These are phyloP conservation scores for Linnaemya vulpina DNA, from an alignment of 2,888 invertebrate genomes.

Conservation along the genomic window DNA sequence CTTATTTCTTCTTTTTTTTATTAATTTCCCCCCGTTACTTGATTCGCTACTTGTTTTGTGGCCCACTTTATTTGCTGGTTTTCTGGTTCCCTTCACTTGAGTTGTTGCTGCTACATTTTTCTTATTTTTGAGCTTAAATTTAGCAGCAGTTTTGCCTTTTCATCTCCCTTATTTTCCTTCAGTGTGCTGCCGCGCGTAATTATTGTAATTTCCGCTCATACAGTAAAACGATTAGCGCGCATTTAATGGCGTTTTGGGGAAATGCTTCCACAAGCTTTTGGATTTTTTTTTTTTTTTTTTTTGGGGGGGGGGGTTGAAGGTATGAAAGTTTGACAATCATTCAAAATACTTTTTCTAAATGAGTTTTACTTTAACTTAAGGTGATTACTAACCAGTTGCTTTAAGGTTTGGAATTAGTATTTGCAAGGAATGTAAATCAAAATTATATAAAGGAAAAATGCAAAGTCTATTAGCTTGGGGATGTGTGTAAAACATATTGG, in stretches of 20 bases:
- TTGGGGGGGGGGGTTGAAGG: too few species aligned
- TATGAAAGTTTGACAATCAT: neutral
- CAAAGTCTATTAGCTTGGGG: too few species aligned
- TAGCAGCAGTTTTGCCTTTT: neutral
- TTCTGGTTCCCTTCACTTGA: neutral
- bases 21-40: neutral
- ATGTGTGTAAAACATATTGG: neutral
- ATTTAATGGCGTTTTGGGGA: constrained; percentile 59
- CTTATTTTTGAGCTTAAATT: constrained; percentile 1
- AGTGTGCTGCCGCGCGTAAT: constrained; percentile 54
- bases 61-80: neutral
- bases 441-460: neutral
- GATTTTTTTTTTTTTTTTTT: too few species aligned
- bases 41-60: neutral
- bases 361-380: neutral
- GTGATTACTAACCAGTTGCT: neutral
- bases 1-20: neutral
- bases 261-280: constrained; percentile 11
- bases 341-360: neutral
- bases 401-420: neutral
- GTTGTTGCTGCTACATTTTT: neutral
- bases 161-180: neutral
- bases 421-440: too few species aligned
- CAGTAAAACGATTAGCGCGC: constrained; percentile 63
- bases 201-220: constrained; percentile 59